Conservation (phyloP, 2,888 invertebrate species). For the Nemoura dubitans region DNA sequence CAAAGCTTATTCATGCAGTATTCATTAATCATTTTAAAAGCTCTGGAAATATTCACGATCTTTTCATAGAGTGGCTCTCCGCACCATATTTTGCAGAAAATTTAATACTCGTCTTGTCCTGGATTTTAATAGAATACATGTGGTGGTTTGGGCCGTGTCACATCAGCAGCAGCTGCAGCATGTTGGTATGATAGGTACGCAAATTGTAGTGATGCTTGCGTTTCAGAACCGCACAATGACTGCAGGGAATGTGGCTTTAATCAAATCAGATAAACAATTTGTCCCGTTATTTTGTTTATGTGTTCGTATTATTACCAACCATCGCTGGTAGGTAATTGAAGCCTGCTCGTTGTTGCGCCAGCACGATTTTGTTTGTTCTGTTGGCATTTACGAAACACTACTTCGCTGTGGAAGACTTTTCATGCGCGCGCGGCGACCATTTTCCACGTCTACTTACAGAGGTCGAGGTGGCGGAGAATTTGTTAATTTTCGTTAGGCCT, state of each 20-base stretch:
- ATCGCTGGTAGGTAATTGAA: not conserved
- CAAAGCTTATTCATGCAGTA: not conserved
- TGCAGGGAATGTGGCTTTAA: not conserved
- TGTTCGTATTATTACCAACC: not conserved
- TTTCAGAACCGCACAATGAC: not conserved
- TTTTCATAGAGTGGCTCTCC: not conserved
- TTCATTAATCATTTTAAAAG: constrained; percentile 12
- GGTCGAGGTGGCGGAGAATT: not conserved
- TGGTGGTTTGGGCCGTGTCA: too few relatives aligned
- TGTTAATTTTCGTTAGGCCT: not conserved
- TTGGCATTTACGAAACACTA: not conserved
- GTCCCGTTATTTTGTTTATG: not conserved
- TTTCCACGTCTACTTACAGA: not conserved
- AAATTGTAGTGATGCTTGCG: not conserved
- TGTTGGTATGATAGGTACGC: not conserved
- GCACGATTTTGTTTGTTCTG: not conserved
- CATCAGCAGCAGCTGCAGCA: not conserved
- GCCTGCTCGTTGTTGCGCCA: not conserved
- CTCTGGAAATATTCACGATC: not conserved
- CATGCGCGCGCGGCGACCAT: not conserved
- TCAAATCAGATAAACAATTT: constrained; percentile 7
- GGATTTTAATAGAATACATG: too few relatives aligned
- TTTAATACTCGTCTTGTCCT: too few relatives aligned
- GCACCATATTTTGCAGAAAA: too few relatives aligned
- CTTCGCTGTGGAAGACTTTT: not conserved